Conservation (phyloP, 35 echinoderm and acorn worm genomes). For the Eucidaris tribuloides region DNA sequence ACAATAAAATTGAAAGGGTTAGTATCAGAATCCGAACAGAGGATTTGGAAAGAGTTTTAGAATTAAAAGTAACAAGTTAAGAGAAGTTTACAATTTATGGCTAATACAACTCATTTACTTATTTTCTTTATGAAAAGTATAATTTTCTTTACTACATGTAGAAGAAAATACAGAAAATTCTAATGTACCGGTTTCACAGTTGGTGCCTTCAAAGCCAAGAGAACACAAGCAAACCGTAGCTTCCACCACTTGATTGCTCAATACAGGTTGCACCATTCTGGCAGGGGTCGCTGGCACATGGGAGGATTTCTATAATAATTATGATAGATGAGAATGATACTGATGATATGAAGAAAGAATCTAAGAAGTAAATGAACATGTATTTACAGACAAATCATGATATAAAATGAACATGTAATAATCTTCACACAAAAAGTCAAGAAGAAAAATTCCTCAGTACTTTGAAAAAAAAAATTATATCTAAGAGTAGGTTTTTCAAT, state of each 20-base stretch:
- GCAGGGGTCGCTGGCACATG: slow-evolving; percentile 62
- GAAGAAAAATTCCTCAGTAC: neutral
- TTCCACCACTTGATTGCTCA: neutral
- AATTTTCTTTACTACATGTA: neutral
- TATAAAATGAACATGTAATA: neutral
- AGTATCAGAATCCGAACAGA: neutral
- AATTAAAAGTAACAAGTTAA: neutral
- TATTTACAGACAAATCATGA: neutral
- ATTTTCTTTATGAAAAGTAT: neutral
- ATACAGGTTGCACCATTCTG: slow-evolving; percentile 74
- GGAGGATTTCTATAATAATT: slow-evolving; percentile 10
- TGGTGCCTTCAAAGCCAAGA: slow-evolving; percentile 39
- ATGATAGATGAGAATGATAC: neutral
- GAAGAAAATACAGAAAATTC: neutral
- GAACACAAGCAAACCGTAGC: slow-evolving; percentile 74
- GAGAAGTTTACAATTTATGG: neutral
- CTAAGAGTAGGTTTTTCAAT: no score
- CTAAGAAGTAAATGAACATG: neutral
- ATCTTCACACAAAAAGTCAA: neutral
- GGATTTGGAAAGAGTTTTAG: neutral
- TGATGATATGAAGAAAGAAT: neutral
- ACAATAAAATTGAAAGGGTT: neutral
- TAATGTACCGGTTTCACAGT: slow-evolving; percentile 58
- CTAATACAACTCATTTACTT: neutral
- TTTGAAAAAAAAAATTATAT: no score